Evolutionary conservation across 2,797 vertebrate species (phyloP).

Genomic region (Thripadectes ignobilis): DNA sequence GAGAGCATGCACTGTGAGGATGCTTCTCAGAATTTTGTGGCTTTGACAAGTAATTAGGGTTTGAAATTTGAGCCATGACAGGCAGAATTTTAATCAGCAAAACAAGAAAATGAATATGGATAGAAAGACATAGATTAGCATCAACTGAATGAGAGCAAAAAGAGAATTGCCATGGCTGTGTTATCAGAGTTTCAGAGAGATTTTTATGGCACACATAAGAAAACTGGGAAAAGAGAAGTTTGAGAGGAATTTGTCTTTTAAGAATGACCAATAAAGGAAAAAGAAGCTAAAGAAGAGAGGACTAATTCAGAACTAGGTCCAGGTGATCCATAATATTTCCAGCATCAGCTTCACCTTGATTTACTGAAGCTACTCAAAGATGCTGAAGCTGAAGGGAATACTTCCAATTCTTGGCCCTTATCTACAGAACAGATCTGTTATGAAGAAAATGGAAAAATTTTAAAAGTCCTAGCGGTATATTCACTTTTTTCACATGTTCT

Average conservation of each 20-base stretch:
- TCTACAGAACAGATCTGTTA: not conserved
- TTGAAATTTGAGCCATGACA: not conserved
- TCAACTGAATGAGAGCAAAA: not conserved
- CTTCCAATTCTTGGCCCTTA: not conserved
- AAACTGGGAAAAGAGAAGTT: not conserved
- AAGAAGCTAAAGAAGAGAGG: not conserved
- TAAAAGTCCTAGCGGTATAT: not conserved
- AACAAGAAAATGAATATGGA: not conserved
- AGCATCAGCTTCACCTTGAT: not conserved
- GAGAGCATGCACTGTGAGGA: not conserved
- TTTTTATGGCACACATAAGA: not conserved
- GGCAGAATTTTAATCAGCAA: conserved; percentile 25
- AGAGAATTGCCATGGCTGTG: fast-evolving
- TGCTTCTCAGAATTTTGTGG: not conserved
- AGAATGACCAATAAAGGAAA: not conserved
- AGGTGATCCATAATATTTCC: not conserved
- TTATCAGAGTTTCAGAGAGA: not conserved
- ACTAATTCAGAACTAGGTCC: not conserved
- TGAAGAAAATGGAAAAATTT: not conserved
- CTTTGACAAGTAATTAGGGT: not conserved
- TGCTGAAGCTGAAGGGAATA: not conserved
- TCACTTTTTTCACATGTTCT: not conserved
- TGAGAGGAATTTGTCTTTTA: not conserved
- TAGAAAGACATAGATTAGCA: not conserved
- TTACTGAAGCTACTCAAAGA: not conserved